Percentiles rank a stretch among this genome's conserved stretches.
Evolutionary conservation across 2,113 vertebrate genomes (phyloP).

Genomic region (Zosterops japonicus): DNA sequence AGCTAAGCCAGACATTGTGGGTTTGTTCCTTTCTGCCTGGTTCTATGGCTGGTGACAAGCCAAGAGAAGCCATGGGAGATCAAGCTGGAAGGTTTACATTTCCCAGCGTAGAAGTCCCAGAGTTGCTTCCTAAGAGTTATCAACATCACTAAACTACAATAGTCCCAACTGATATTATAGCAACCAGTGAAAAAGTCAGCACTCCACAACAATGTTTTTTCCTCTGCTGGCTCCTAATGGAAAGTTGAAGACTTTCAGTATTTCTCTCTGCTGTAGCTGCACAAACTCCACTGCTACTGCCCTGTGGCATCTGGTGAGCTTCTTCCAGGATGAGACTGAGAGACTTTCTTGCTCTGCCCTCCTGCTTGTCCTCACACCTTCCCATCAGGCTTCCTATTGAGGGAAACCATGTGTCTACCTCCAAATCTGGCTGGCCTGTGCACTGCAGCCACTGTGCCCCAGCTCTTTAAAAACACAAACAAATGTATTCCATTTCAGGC

Average conservation of each 20-base stretch:
- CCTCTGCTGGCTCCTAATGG: neutral
- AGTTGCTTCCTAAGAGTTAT: neutral
- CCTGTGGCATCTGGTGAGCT: neutral
- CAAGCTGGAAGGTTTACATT: neutral
- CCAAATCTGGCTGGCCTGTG: neutral
- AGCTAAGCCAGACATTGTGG: neutral
- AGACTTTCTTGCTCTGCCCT: neutral
- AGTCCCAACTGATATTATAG: rapidly evolving
- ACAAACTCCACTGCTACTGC: neutral
- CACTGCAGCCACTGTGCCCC: neutral
- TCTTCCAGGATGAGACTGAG: too few relatives aligned
- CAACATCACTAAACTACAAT: rapidly evolving
- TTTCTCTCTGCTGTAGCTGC: neutral
- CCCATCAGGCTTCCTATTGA: neutral
- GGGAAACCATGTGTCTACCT: neutral
- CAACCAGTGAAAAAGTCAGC: neutral
- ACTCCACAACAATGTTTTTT: neutral
- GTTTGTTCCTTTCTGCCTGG: neutral
- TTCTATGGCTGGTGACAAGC: neutral
- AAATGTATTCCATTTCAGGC: neutral
- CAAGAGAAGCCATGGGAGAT: neutral
- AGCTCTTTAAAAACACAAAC: neutral
- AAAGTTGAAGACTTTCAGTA: neutral
- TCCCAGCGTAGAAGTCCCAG: neutral
- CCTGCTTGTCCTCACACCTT: neutral